Conservation (phyloP, 2,888 invertebrate genomes). For the Troilus luridus region DNA sequence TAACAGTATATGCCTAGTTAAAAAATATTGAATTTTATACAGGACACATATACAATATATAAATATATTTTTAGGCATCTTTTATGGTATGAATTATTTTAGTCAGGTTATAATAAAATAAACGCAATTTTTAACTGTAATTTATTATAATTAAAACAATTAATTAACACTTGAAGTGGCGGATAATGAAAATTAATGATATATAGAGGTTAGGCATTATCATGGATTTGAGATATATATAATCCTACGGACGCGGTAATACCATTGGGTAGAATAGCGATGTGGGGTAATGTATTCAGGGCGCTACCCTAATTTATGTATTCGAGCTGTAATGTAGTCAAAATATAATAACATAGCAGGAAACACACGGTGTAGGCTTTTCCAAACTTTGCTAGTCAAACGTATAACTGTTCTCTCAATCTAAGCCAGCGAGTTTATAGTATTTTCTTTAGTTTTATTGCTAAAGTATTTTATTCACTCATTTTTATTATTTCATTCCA, state of each 20-base stretch:
- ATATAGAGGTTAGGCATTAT: background rate
- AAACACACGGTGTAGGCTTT: background rate
- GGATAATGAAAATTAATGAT: background rate
- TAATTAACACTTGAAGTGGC: too few relatives aligned
- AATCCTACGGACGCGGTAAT: background rate
- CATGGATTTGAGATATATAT: background rate
- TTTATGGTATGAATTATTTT: too few relatives aligned
- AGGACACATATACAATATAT: too few relatives aligned
- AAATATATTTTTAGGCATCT: too few relatives aligned
- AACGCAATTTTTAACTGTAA: too few relatives aligned
- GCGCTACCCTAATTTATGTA: constrained; percentile 18
- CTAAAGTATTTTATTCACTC: too few relatives aligned
- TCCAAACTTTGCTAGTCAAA: background rate
- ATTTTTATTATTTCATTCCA: too few relatives aligned
- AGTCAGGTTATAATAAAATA: too few relatives aligned
- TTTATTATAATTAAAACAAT: too few relatives aligned
- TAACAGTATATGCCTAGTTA: too few relatives aligned
- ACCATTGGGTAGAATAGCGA: background rate
- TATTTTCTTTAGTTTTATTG: background rate
- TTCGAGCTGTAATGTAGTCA: constrained; percentile 30
- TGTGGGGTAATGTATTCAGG: constrained; percentile 29
- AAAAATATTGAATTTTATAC: too few relatives aligned
- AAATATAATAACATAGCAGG: background rate
- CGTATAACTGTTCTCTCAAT: background rate
- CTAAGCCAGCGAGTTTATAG: background rate